Base-by-base conservation (phyloP, 2,888 invertebrate genomes). In the Drosophila bunnanda region DNA sequence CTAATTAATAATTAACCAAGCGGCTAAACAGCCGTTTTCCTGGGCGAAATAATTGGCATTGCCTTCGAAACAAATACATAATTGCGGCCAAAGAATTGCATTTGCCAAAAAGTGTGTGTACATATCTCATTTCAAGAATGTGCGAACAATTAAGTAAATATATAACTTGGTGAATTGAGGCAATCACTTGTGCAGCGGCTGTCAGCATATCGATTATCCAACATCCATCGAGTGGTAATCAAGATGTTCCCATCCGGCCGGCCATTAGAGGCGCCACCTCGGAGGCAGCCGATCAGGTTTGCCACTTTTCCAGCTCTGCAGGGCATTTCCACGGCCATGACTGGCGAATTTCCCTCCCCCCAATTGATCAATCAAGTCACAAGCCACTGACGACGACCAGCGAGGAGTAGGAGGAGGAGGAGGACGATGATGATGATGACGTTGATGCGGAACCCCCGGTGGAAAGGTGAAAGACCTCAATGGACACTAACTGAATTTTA, bases 311-410 rank as follows among this genome's bases (percentile, higher is more conserved):
- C 17, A 22, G 44, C 68, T 58, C 68, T 69, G 53, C 69, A 66
- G 66, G 64, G 46, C 62, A 41, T 39, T 32, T 41, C 12, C 22
- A 41, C 25, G 28, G 15, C 22, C 46, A 54, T 69, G 70, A 56
- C 58, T 48, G 59, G 52, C 30, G 17, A 44, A 41, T 56, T 57
- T 55, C 5, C 28, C 36, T 65, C 71, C 56, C 22, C 39, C 12
- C 32, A 71, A 71, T 71, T 76, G 65, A 66, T 76, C 77, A 76
- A 71, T 77, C 66, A 53, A 57, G 78, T 64, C 75, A 61, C 57
- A 60, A 66, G 67, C 68, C 50, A 55, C 10, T 22, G 66, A 30
- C 22, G 46, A 44, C 15, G 43, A 10, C 10, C 32, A 32, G 32
- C 10, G 32, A 10, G 10, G 32, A 32, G 9, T 9, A 7, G 4